Percentiles rank a stretch among this genome's conserved stretches.
Evolutionary conservation across 2,888 invertebrate genomes (phyloP).

Genomic region (Nematopogon swammerdamellus): DNA sequence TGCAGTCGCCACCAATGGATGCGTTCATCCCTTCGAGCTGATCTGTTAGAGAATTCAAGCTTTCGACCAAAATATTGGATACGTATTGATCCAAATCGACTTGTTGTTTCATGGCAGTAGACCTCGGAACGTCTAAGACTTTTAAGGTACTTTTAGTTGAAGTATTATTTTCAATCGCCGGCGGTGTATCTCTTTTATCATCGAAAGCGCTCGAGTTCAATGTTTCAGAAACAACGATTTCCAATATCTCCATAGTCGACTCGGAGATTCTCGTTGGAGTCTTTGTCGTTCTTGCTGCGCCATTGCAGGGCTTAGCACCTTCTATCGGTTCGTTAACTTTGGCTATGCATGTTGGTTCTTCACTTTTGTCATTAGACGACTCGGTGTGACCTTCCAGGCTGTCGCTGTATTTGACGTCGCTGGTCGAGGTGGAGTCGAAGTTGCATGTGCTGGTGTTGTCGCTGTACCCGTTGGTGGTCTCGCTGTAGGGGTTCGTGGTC

Average conservation of each 20-base stretch:
- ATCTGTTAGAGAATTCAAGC: conserved; percentile 44
- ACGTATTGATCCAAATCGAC: conserved; percentile 48
- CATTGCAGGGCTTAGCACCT: too few relatives aligned
- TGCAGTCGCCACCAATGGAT: conserved; percentile 31
- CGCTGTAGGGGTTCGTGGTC: neutral
- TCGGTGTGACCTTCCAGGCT: neutral
- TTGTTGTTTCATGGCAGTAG: neutral
- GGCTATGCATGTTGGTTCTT: too few relatives aligned
- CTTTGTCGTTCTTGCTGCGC: neutral
- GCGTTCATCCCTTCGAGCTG: conserved; percentile 43
- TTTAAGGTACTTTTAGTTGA: neutral
- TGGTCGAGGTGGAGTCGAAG: neutral
- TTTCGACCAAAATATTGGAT: conserved; percentile 49
- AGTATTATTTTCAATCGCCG: neutral
- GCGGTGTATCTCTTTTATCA: neutral
- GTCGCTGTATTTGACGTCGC: neutral
- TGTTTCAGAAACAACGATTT: conserved; percentile 44
- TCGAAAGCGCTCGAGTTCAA: conserved; percentile 14
- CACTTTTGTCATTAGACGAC: neutral
- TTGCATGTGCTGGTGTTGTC: conserved; percentile 1
- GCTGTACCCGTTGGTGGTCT: too few relatives aligned
- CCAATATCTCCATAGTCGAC: conserved; percentile 25
- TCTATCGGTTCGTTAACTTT: too few relatives aligned
- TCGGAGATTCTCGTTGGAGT: neutral
- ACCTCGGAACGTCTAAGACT: conserved; percentile 10